These are phyloP conservation scores for Chaetophractus vellerosus DNA, from an alignment of 2,797 vertebrate genomes.

Conservation along the genomic window DNA sequence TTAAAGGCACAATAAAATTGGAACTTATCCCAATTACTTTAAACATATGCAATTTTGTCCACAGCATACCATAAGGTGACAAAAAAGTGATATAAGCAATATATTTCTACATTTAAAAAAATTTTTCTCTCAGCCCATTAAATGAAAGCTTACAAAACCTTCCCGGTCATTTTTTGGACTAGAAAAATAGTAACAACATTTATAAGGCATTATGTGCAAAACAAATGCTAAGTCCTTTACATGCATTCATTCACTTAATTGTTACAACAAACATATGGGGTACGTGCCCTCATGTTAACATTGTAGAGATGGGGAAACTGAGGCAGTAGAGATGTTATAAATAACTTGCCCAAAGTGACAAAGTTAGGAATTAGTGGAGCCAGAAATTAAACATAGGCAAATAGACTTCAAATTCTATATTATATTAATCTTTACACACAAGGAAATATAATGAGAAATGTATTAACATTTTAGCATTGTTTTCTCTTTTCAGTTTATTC, in stretches of 20 bases:
- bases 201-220: not conserved
- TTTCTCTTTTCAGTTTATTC: slow-evolving; percentile 14
- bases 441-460: not conserved
- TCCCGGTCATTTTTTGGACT: not conserved
- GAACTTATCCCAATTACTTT: no score
- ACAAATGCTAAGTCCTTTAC: not conserved
- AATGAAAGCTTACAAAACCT: not conserved
- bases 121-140: no score
- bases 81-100: no score
- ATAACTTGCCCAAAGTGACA: not conserved
- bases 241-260: not conserved
- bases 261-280: not conserved
- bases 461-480: not conserved
- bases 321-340: not conserved
- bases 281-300: no score
- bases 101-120: no score
- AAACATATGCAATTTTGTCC: no score
- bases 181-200: not conserved
- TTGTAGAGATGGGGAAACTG: not conserved
- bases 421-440: not conserved
- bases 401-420: not conserved
- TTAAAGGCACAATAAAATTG: no score
- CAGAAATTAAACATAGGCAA: not conserved
- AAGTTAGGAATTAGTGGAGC: not conserved
- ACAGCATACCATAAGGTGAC: no score